phyloP scores from a whole-genome alignment of 2,888 invertebrate genomes.

The Epicampocera succincta region DNA sequence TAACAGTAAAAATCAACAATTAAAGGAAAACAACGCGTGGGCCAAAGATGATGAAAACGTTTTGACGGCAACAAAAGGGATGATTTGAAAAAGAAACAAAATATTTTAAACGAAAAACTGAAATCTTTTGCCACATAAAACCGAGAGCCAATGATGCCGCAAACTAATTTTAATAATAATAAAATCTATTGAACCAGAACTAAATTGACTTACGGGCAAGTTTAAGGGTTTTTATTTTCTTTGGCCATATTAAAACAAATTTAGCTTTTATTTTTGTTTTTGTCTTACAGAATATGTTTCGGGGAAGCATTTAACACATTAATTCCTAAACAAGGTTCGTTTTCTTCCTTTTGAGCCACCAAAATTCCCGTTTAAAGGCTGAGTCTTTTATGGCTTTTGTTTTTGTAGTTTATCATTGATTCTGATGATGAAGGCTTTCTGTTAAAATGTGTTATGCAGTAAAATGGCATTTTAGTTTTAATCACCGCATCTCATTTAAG shows the following conservation, averaged over 20 bases:
- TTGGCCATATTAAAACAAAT: neutral
- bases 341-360: constrained; percentile 4
- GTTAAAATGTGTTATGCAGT: constrained; percentile 1
- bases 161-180: constrained; percentile 60
- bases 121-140: constrained; percentile 30
- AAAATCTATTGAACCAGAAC: constrained; percentile 53
- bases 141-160: constrained; percentile 53
- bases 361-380: constrained; percentile 11
- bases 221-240: constrained; percentile 11
- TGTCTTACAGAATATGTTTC: neutral
- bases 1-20: constrained; percentile 37
- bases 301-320: constrained; percentile 38
- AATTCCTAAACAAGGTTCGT: constrained; percentile 32
- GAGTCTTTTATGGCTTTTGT: constrained; percentile 18
- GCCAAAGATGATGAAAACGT: neutral
- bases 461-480: constrained; percentile 52
- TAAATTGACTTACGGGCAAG: constrained; percentile 42
- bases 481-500: constrained; percentile 52
- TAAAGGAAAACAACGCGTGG: constrained; percentile 42
- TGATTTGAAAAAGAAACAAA: neutral
- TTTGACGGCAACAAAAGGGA: constrained; percentile 4
- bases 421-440: neutral
- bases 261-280: constrained; percentile 4
- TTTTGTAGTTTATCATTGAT: constrained; percentile 8
- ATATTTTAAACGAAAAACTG: constrained; percentile 4